Evolutionary conservation across 2,888 invertebrate genomes (phyloP), one percentile per base, ranked within the genome.

Genomic region (Calliopum simillimum): DNA sequence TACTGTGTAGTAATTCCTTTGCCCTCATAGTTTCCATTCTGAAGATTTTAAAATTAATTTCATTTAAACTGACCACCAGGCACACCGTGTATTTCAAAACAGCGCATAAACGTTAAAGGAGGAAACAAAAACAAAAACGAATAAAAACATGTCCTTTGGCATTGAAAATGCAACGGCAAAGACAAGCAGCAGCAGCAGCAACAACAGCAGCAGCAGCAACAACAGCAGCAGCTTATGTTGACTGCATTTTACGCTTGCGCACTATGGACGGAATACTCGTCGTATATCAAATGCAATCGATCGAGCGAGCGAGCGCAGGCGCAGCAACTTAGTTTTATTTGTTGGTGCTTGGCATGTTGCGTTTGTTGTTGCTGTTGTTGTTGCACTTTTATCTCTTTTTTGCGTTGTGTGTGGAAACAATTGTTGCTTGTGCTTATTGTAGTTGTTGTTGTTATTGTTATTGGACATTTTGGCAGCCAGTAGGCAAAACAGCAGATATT

Each of bases 321-420:
- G n/a, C 49, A 19, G n/a, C 49, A 49, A 21, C 14, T 33, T 33
- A 4, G 33, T 33, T 33, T 33, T 33, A 8, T 21, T 65, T 62
- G 62, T 14, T 21, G 14, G 51, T 53, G 33, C 47, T 33, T 44
- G 43, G 44, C 13, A 11, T 51, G 23, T 49, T 55, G 11, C 13
- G 55, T 47, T 68, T 62, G 16, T 64, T 63, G 66, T 68, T 69
- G 53, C 67, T 13, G 46, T 71, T 68, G 71, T 72, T 71, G 63
- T 64, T 71, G 67, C 56, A 41, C 21, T 65, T 65, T 66, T 82
- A 82, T 82, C 82, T 80, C 79, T 80, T 77, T 76, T 76, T 78
- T 76, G 75, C 76, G 76, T 73, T 72, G 76, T 77, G 61, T 69
- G 64, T 59, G 55, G 71, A n/a, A 71, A 68, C 44, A 72, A 64